A percentile compares a stretch with the other conserved stretches of the same genome.
Evolutionary conservation across 2,888 invertebrate genomes (phyloP).

Genomic region (Flabesymbios commensalis): DNA sequence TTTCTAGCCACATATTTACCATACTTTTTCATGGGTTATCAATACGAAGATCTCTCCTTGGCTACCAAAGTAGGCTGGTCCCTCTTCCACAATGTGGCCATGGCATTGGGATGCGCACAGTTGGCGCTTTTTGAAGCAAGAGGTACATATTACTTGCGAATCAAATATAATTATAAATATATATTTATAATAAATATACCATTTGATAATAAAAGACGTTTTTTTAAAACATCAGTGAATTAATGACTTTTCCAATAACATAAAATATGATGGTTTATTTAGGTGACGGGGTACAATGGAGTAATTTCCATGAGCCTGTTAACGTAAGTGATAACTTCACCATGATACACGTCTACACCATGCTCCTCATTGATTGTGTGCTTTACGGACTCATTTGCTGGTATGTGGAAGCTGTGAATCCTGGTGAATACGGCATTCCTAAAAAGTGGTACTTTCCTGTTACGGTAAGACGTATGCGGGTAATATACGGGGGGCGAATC

Average conservation of each 20-base stretch:
- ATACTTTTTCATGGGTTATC: conserved; percentile 69
- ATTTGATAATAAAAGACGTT: neutral
- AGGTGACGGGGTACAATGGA: conserved; percentile 58
- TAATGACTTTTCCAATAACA: neutral
- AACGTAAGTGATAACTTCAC: conserved; percentile 73
- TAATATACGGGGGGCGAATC: too few species aligned
- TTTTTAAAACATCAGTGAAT: neutral
- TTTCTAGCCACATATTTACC: conserved; percentile 79
- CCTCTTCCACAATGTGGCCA: conserved; percentile 75
- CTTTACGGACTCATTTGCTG: conserved; percentile 78
- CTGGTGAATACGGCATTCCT: conserved; percentile 85
- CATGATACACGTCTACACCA: conserved; percentile 69
- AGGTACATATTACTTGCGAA: neutral
- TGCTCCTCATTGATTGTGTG: conserved; percentile 73
- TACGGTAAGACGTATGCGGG: conserved; percentile 68
- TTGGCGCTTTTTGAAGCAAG: conserved; percentile 73
- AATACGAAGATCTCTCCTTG: conserved; percentile 68
- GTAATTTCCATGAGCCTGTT: conserved; percentile 62
- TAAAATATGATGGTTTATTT: neutral
- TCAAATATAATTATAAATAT: neutral
- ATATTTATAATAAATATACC: neutral
- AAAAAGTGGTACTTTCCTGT: conserved; percentile 82
- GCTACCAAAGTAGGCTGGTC: conserved; percentile 68
- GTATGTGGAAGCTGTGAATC: conserved; percentile 83
- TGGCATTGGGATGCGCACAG: conserved; percentile 78